Evolutionary conservation across 64 coral and sea anemone genomes (phyloP).

Genomic region (Stichodactyla mertensii): DNA sequence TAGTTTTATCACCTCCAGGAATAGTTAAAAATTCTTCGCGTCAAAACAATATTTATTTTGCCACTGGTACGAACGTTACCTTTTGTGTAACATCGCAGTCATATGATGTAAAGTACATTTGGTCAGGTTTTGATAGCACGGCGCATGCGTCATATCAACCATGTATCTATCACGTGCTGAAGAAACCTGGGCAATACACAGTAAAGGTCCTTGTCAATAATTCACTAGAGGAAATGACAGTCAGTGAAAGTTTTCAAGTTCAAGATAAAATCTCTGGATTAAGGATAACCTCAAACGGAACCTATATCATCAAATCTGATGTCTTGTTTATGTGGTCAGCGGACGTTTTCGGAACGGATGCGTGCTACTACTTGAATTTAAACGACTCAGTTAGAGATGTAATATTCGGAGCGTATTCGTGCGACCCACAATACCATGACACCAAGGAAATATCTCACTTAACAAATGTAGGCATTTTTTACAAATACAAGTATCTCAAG

Average conservation of each 20-base stretch:
- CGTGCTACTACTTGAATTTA: constrained; percentile 22
- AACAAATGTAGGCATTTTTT: background rate
- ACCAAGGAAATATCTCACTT: background rate
- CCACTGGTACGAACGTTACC: constrained; percentile 20
- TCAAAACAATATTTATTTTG: background rate
- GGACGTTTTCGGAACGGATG: background rate
- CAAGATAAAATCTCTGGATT: constrained; percentile 32
- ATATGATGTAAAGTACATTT: constrained; percentile 38
- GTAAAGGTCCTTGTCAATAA: constrained; percentile 42
- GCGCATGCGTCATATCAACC: background rate
- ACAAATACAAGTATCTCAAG: background rate
- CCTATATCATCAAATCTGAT: constrained; percentile 16
- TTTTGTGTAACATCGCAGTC: constrained; percentile 33
- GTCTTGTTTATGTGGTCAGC: constrained; percentile 4
- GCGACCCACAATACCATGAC: background rate
- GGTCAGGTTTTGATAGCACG: constrained; percentile 15
- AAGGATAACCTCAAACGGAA: constrained; percentile 25
- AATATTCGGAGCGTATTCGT: constrained; percentile 6
- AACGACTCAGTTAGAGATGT: background rate
- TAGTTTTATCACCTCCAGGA: background rate
- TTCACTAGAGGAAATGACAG: constrained; percentile 13
- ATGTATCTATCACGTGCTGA: background rate
- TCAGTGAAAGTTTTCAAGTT: constrained; percentile 18
- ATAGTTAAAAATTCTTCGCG: background rate
- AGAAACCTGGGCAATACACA: background rate